A percentile compares a stretch with the other conserved stretches of the same genome.
Conservation (phyloP, 2,113 vertebrate genomes). For the Neodon shergylaensis region DNA sequence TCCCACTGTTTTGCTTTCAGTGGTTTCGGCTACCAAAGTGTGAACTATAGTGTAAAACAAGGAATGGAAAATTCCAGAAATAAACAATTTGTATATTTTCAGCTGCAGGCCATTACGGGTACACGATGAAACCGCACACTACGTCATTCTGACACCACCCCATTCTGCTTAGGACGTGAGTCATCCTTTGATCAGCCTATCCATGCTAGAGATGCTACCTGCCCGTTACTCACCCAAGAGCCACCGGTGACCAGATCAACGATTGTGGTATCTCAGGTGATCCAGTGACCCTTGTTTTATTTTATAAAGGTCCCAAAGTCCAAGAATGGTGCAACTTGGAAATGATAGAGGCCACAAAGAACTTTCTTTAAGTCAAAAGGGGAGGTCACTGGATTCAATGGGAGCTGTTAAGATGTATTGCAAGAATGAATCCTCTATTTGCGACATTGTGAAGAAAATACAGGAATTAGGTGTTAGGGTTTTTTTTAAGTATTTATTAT, state of each 20-base stretch:
- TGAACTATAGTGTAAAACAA: neutral
- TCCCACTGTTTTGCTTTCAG: neutral
- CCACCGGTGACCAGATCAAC: neutral
- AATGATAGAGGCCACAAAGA: neutral
- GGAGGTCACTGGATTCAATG: neutral
- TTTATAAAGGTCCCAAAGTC: neutral
- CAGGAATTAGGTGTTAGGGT: neutral
- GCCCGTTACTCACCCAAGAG: neutral
- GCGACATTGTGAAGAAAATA: neutral
- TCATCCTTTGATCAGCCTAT: neutral
- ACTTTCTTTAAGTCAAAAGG: neutral
- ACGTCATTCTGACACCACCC: neutral
- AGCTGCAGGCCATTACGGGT: neutral
- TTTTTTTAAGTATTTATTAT: neutral
- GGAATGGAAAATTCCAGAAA: slow-evolving; percentile 3
- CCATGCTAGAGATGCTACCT: neutral
- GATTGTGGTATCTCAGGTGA: neutral
- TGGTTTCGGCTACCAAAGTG: neutral
- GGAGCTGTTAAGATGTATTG: neutral
- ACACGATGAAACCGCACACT: neutral
- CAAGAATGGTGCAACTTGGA: neutral
- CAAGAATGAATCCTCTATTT: neutral
- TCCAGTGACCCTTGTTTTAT: neutral
- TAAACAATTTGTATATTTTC: neutral
- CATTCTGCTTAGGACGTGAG: neutral